Evolutionary conservation across 2,113 vertebrate species (phyloP), one percentile per base, ranked within the genome.

Genomic region (Hippopotamus amphibius): DNA sequence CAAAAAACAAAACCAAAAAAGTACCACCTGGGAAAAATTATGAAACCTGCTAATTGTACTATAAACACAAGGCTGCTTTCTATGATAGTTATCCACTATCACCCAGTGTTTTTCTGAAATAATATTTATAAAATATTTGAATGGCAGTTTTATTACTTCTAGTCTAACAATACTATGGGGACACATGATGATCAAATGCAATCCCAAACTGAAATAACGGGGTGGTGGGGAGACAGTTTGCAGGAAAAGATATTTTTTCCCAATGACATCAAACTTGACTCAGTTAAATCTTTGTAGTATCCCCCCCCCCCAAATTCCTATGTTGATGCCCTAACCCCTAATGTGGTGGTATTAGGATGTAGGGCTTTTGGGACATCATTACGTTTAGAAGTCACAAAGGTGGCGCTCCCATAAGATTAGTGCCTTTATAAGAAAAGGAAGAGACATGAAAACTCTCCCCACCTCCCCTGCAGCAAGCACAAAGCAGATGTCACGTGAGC

Each of bases 171-270:
- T 14, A 37, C n/a, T 68, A 68, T 87, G 15, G 12, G 28, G 21
- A 86, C 30, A 90, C 33, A 90, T 50, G 12, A 74, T 41, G 19
- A 74, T 33, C 66, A 77, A 83, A 53, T 68, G 77, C 3, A 92
- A 61, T 28, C 21, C 50, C 68, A 92, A 92, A 61, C 26, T 88
- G 43, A 88, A 94, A 92, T 90, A 81, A 59, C 15, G 37, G 6
- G 5, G 74, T 63, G 61, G 24, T 63, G 37, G 37, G 37, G 22
- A 87, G 22, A 66, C 41, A 86, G 21, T 91, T 4, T 81, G 21
- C 17, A 93, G 65, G 13, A 81, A 96, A 79, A 83, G 3, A 37
- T 74, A 93, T 90, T 79, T 69, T 94, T 82, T 10, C 33, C 16
- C 50, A 61, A 26, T 50, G 21, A 88, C 5, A 76, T 17, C 53